phyloP scores from a whole-genome alignment of 2,797 vertebrate species.

The Phataginus tetradactyla region DNA sequence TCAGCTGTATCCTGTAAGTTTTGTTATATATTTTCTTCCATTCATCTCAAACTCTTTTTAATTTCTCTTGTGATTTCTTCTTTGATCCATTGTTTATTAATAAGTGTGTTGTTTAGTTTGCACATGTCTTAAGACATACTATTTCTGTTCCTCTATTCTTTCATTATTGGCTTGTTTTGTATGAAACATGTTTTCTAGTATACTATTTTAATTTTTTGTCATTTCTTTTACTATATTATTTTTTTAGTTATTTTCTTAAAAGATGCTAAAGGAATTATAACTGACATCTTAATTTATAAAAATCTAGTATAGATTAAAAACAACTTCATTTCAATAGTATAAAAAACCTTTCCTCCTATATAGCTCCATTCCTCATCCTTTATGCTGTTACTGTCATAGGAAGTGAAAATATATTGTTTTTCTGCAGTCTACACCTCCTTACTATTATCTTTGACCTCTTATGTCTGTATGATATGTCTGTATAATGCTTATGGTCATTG shows the following conservation, averaged over 20 bases:
- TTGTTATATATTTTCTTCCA: neutral
- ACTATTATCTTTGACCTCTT: constrained; percentile 8
- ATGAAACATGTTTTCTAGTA: neutral
- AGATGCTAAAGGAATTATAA: neutral
- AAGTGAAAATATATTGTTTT: neutral
- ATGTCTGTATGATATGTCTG: neutral
- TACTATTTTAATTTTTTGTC: neutral
- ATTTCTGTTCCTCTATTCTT: neutral
- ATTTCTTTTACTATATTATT: neutral
- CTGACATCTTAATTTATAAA: neutral
- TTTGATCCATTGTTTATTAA: neutral
- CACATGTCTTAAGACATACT: neutral
- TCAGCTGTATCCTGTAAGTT: neutral
- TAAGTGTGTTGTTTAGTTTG: neutral
- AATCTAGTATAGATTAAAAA: neutral
- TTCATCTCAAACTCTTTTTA: neutral
- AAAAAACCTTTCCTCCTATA: neutral
- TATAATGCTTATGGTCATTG: neutral
- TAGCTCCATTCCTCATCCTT: neutral
- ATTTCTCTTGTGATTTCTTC: neutral
- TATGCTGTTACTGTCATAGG: neutral
- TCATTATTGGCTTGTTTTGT: neutral
- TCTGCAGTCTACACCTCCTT: neutral
- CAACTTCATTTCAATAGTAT: neutral
- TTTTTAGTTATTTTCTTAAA: neutral